Evolutionary conservation across 2,113 vertebrate genomes (phyloP), one percentile per base, ranked within the genome.

Genomic region (Dromaius novaehollandiae): DNA sequence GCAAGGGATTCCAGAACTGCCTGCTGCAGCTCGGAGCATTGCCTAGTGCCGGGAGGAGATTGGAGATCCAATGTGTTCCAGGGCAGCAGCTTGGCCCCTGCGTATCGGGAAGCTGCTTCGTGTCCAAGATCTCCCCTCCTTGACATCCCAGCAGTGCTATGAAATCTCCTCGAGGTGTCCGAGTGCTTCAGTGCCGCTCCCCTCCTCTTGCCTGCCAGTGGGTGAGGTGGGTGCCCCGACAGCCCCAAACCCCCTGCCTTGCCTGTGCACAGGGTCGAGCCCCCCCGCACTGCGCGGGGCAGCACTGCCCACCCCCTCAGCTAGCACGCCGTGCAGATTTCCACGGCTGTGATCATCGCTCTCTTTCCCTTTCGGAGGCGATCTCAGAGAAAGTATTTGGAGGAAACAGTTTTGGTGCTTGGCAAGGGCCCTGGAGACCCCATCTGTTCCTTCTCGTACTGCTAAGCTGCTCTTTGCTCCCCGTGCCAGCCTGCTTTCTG

Each of bases 371-470:
- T 84, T 83, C 82, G 89, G 84, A 88, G 82, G 73, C 91, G 88
- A 56, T 68, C 90, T 80, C 42, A 64, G 70, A 94, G 93, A 76
- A 80, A 92, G 86, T 78, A 70, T 81, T 94, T 61, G 9, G 64
- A 56, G 55, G 53, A 95, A 91, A 70, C 40, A 40, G 53, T 42
- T 60, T 79, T 77, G 95, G 89, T 91, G 93, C 90, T 96, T 97
- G 96, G 96, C 96, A 96, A 65, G 56, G 90, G 5, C 1, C 36
- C 84, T 11, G 56, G 71, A 19, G 93, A 85, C 88, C 95, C 94
- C 96, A 97, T 97, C 96, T 97, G 97, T 91, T 97, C 90, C 95
- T 93, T 61, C 93, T 95, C 90, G 68, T 48, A 32, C 74, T 68
- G 93, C 77, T 76, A 89, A 91, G 88, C 89, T 93, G 96, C 86